Percentiles rank a stretch among this genome's conserved stretches.
These are phyloP conservation scores for Podarcis siculus DNA, from an alignment of 2,797 vertebrate species.

Conservation along the genomic window DNA sequence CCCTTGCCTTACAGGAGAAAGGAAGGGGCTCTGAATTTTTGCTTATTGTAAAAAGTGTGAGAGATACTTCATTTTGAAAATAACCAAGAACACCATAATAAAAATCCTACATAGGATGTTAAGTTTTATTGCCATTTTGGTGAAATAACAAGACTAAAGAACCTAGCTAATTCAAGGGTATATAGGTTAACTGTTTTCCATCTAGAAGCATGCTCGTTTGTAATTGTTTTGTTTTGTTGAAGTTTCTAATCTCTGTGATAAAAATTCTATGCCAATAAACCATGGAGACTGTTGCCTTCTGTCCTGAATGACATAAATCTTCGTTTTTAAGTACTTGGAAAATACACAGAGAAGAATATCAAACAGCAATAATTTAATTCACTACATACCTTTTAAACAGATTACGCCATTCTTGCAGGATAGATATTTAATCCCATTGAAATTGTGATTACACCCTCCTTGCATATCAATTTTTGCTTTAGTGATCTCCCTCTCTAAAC, in stretches of 20 bases:
- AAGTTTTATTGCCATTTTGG: constrained; percentile 38
- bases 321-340: constrained; percentile 39
- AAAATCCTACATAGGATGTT: not conserved
- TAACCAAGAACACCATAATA: too few species aligned
- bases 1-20: too few species aligned
- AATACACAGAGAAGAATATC: constrained; percentile 21
- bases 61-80: too few species aligned
- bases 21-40: too few species aligned
- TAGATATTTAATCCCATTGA: constrained; percentile 27
- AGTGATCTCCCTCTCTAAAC: constrained; percentile 22
- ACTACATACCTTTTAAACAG: constrained; percentile 18
- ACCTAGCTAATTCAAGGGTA: not conserved
- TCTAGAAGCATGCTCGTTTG: not conserved
- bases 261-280: constrained; percentile 21
- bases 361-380: constrained; percentile 46
- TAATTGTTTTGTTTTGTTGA: not conserved
- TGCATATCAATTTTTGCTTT: constrained; percentile 45
- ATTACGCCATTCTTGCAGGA: constrained; percentile 35
- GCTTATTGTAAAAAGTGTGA: too few species aligned
- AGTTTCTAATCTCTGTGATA: not conserved
- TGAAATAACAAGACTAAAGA: constrained; percentile 32
- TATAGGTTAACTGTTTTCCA: not conserved
- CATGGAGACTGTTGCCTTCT: constrained; percentile 16
- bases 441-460: constrained; percentile 15
- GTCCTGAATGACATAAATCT: constrained; percentile 22